phyloP scores from a whole-genome alignment of 2,113 vertebrate species.

The Trinectes maculatus region DNA sequence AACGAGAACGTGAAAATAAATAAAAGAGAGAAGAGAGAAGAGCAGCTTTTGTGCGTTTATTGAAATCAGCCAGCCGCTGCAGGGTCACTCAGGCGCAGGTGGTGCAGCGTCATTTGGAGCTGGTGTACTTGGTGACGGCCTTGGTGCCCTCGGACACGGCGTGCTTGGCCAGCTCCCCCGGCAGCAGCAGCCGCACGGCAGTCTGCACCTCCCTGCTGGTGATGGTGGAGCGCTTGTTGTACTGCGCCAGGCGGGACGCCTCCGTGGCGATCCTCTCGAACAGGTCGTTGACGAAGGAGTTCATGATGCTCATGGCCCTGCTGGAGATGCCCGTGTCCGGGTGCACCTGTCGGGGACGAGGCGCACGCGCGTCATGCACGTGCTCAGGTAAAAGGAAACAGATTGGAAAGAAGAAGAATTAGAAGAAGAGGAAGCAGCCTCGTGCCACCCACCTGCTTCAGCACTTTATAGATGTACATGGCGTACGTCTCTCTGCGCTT shows the following conservation, averaged over 20 bases:
- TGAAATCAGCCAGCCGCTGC: background rate
- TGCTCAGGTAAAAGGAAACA: too few relatives aligned
- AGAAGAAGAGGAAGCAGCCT: background rate
- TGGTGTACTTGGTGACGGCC: slow-evolving; percentile 85
- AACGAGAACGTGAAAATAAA: too few relatives aligned
- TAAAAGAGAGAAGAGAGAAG: background rate
- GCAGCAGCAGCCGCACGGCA: slow-evolving; percentile 81
- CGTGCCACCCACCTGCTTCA: slow-evolving; percentile 77
- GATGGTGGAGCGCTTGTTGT: slow-evolving; percentile 85
- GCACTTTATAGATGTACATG: slow-evolving; percentile 84
- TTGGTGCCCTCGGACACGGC: slow-evolving; percentile 85
- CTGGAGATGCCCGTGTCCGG: slow-evolving; percentile 84
- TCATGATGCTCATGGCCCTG: slow-evolving; percentile 85
- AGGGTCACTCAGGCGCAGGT: background rate
- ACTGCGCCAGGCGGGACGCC: slow-evolving; percentile 82
- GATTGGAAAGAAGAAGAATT: too few relatives aligned
- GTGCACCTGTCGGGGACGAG: slow-evolving; percentile 82
- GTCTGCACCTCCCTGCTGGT: slow-evolving; percentile 84
- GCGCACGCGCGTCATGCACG: too few relatives aligned
- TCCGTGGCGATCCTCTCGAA: slow-evolving; percentile 83
- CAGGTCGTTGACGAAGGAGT: slow-evolving; percentile 84
- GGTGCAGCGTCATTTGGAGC: slow-evolving; percentile 75
- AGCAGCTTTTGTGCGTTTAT: slow-evolving; percentile 19
- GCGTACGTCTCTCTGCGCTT: slow-evolving; percentile 82
- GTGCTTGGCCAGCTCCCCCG: slow-evolving; percentile 84